These are phyloP conservation scores for Tachypleus tridentatus DNA, from an alignment of 1,140 invertebrate species.

Conservation along the genomic window DNA sequence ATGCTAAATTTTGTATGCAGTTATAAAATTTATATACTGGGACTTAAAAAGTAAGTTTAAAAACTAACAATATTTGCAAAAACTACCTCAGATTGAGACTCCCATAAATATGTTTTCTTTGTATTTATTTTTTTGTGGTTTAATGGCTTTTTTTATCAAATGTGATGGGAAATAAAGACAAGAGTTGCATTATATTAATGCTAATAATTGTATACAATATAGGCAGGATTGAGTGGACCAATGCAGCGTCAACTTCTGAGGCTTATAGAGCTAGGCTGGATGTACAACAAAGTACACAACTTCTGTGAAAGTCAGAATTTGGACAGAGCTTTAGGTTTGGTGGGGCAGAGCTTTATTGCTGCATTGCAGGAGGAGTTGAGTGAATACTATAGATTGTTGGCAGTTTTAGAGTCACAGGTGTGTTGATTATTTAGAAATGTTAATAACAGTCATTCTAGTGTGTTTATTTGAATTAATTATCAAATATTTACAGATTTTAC, in stretches of 20 bases:
- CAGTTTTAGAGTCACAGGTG: conserved; percentile 72
- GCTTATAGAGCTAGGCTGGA: conserved; percentile 70
- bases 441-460: background rate
- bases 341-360: conserved; percentile 75
- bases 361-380: conserved; percentile 69
- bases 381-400: conserved; percentile 75
- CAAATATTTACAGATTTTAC: background rate
- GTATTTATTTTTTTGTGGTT: no score
- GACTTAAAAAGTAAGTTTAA: no score
- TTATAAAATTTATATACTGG: no score
- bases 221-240: conserved; percentile 37
- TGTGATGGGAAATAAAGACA: conserved; percentile 3
- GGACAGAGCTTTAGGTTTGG: conserved; percentile 47
- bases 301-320: conserved; percentile 46
- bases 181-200: conserved; percentile 7
- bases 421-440: background rate
- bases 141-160: conserved; percentile 1
- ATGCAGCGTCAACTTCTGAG: conserved; percentile 45
- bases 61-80: no score
- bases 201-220: conserved; percentile 5
- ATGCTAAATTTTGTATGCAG: no score
- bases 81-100: no score
- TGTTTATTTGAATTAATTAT: background rate
- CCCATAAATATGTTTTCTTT: no score
- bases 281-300: conserved; percentile 62